Evolutionary conservation across 2,113 vertebrate species (phyloP), one percentile per base, ranked within the genome.

Genomic region (Melozone crissalis): DNA sequence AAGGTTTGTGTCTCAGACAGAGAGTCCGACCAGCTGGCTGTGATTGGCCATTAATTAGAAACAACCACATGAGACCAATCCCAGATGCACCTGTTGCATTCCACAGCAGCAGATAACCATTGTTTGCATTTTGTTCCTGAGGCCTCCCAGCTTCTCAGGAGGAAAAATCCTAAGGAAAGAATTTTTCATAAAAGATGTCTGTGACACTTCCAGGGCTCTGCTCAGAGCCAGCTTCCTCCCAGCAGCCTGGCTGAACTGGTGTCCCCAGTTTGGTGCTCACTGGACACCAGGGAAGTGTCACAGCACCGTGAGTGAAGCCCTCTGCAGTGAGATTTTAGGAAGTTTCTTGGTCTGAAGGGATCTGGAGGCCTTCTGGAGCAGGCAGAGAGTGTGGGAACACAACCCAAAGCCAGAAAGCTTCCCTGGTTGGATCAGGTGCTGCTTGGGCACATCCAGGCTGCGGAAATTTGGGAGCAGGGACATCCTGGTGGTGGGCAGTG

Each of bases 291-390:
- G 41, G 6, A 59, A n/a, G 15, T 3, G 4, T 7, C 19, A 22
- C 0, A 43, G 47, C 33, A 18, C 14, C 2, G 0, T 4, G 3
- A 63, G 35, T 0, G 41, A 43, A 49, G 57, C 15, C 5, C 31
- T 65, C 37, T 44, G 22, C 77, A 63, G 57, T 7, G 72, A 24
- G 71, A 26, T 61, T 61, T 59, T 13, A 31, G 44, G 37, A 12
- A 15, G 27, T 6, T 57, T 23, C 6, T 44, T 13, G 20, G 8
- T 47, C 66, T 87, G 89, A 43, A 51, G 68, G 79, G 8, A 3
- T 5, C 35, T 27, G 13, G 33, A 52, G 35, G 6, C 3, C 9
- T 65, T 31, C 26, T 46, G 54, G 76, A 26, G 35, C 41, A 41
- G 57, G 33, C 52, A 76, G 61, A 6, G 28, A 35, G 57, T 3